These are phyloP conservation scores for Typhlomys cinereus DNA, from an alignment of 2,113 vertebrate genomes.

Conservation along the genomic window DNA sequence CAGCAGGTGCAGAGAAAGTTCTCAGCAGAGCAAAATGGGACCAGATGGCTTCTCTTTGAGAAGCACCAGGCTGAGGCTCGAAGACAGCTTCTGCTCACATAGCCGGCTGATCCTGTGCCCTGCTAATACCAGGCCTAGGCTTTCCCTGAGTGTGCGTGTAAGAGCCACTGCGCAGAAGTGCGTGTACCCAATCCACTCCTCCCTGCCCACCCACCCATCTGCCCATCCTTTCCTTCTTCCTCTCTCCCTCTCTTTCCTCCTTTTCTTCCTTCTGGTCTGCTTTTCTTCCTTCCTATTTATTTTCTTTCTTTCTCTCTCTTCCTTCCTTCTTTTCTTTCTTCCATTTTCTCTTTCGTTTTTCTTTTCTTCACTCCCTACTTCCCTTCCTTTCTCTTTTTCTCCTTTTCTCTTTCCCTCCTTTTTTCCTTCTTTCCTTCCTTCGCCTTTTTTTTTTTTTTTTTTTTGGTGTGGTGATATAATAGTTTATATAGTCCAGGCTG, in stretches of 20 bases:
- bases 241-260: not conserved
- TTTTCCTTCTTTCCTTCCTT: no score
- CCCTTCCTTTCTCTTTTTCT: not conserved
- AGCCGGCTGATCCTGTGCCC: not conserved
- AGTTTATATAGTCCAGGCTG: not conserved
- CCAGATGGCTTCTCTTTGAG: not conserved
- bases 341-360: not conserved
- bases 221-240: not conserved
- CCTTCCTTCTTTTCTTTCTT: no score
- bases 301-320: no score
- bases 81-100: fast-evolving
- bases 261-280: not conserved
- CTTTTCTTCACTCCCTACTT: not conserved
- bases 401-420: not conserved
- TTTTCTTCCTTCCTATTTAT: no score
- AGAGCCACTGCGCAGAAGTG: not conserved
- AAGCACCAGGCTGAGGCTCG: not conserved
- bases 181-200: no score
- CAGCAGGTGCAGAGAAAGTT: fast-evolving
- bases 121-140: fast-evolving
- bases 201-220: no score
- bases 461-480: no score
- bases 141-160: not conserved
- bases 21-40: fast-evolving
- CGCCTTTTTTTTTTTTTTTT: not conserved